Evolutionary conservation across 92 coral and sea anemone genomes (phyloP), one percentile per base, ranked within the genome.

Genomic region (Phenganax marumi): DNA sequence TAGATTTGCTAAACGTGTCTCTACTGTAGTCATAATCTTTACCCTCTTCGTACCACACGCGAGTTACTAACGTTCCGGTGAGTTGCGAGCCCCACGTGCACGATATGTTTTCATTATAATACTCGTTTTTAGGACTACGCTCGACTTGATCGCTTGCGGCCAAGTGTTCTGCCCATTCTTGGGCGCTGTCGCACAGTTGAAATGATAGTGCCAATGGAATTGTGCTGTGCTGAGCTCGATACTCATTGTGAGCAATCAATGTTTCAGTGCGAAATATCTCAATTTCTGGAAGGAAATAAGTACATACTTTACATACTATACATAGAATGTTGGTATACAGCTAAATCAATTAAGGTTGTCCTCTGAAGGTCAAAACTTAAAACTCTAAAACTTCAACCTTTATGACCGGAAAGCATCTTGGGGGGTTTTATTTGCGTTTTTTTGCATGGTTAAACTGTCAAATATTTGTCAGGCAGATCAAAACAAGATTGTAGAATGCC

Each of bases 21-120:
- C 79, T 87, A 48, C 85, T 70, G 76, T 86, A 92, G 65, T 92
- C 93, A 70, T 85, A 96, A 82, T 92, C 73, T 17, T 77, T 83
- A 23, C 90, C 88, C 77, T 91, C 99, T 63, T 96, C 99, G 76
- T 96, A 96, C 99, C 99, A 96, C 50, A 96, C 91, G 73, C 92
- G 95, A 7, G 92, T 87, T 13, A 91, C 93, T 73, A 92, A 89
- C 62, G 86, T 90, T 22, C 97, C 99, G 17, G 97, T 96, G 19
- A 96, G 86, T 13, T 91, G 89, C 22, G 99, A 96, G 33, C 99
- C 99, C 99, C 99, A 96, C 13, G 91, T 74, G 75, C 92, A 89
- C 11, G 96, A 91, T 26, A 96, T 87, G 62, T 92, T 96, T 86
- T 96, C 99, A 16, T 19, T 78, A 46, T 78, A 61, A n/a, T 78